These are phyloP conservation scores for Rugalucina vietnamica DNA, from an alignment of 2,888 invertebrate species.

Conservation along the genomic window DNA sequence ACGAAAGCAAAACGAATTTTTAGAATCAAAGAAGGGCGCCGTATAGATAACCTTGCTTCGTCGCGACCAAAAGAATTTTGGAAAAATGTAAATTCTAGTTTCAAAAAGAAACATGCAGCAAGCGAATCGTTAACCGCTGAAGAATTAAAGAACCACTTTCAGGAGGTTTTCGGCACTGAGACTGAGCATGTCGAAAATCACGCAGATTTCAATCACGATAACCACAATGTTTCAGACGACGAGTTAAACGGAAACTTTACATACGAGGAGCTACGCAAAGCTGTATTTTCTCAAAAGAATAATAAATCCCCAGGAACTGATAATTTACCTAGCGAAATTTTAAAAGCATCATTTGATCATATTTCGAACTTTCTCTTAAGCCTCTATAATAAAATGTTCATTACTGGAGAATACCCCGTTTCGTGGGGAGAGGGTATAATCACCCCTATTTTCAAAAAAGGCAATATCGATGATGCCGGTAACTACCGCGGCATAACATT, in stretches of 20 bases:
- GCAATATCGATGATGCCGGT: not conserved
- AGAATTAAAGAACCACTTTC: not conserved
- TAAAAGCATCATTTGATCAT: not conserved
- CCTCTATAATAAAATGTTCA: not conserved
- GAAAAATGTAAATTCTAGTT: not conserved
- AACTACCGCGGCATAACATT: slow-evolving; percentile 6
- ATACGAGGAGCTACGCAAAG: not conserved
- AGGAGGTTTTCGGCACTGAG: not conserved
- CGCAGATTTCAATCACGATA: not conserved
- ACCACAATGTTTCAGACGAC: too few relatives aligned
- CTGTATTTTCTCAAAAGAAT: not conserved
- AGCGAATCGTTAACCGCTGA: not conserved
- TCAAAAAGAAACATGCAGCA: not conserved
- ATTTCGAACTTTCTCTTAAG: not conserved
- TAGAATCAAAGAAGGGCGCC: not conserved
- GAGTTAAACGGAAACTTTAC: not conserved
- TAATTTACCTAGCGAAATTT: not conserved
- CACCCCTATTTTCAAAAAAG: not conserved
- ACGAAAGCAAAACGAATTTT: not conserved
- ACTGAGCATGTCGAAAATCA: not conserved
- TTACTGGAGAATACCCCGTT: not conserved
- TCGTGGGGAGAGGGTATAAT: not conserved
- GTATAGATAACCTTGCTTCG: not conserved
- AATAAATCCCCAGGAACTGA: not conserved
- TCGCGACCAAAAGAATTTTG: not conserved